Conservation (phyloP, 2,113 vertebrate genomes). For the Canis aureus region DNA sequence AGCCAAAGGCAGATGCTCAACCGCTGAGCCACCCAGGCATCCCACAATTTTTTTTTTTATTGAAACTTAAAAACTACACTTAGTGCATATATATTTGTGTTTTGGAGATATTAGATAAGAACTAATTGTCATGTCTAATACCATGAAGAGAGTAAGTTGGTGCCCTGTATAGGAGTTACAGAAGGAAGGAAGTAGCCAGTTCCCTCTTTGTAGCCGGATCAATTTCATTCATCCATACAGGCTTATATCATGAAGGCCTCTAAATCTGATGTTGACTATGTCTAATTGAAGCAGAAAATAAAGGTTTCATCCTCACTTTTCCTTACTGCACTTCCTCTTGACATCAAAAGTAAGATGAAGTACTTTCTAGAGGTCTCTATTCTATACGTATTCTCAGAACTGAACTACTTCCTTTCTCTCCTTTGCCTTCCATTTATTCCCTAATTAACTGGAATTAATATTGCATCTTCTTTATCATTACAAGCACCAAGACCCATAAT, state of each 20-base stretch:
- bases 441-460: background rate
- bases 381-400: background rate
- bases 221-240: background rate
- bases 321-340: background rate
- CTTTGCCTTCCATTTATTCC: background rate
- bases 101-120: background rate
- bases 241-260: background rate
- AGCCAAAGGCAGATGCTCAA: too few species aligned
- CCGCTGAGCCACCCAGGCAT: too few species aligned
- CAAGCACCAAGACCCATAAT: background rate
- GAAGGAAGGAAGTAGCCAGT: background rate
- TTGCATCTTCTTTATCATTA: background rate
- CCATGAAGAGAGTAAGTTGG: background rate
- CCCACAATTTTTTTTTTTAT: background rate
- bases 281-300: slow-evolving; percentile 28
- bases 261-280: background rate
- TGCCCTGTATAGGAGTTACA: background rate
- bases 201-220: background rate
- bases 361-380: background rate
- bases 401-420: background rate
- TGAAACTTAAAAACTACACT: background rate
- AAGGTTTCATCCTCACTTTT: background rate
- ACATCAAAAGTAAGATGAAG: background rate
- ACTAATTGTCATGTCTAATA: background rate
- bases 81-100: background rate